phyloP scores from a whole-genome alignment of 2,797 vertebrate genomes.

The Sebastes kiyomatsui region DNA sequence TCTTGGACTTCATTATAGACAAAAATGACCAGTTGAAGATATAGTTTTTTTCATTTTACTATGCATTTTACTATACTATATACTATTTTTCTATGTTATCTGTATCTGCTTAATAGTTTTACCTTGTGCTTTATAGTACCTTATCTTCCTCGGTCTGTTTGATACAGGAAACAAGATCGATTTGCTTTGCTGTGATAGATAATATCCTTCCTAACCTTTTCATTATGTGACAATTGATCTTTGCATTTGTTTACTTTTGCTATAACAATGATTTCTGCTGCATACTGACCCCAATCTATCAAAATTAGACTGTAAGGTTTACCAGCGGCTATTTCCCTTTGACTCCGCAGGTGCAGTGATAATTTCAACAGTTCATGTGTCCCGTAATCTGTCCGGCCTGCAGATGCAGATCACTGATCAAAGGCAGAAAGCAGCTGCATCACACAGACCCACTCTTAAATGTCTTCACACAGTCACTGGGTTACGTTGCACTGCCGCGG shows the following conservation, averaged over 20 bases:
- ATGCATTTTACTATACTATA: too few species aligned
- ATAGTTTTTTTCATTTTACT: too few species aligned
- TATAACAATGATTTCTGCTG: background rate
- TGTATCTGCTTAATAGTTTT: too few species aligned
- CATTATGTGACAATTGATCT: background rate
- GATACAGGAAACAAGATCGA: background rate
- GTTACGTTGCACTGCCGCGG: background rate
- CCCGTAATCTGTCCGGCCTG: constrained; percentile 43
- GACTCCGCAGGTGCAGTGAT: constrained; percentile 54
- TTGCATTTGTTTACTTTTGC: background rate
- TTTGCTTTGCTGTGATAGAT: background rate
- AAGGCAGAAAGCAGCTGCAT: constrained; percentile 53
- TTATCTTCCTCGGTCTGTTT: background rate
- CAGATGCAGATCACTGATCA: constrained; percentile 67
- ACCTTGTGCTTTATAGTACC: too few species aligned
- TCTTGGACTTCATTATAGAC: background rate
- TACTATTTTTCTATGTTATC: background rate
- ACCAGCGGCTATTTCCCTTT: constrained; percentile 6
- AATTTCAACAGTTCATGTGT: constrained; percentile 44
- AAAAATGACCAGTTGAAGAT: background rate
- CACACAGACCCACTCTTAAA: background rate
- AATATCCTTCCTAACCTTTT: background rate
- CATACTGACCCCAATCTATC: background rate
- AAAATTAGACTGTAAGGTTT: background rate
- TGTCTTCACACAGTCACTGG: constrained; percentile 27